Base-by-base conservation (phyloP, 2,113 vertebrate species). In the Pterocles orientalis region DNA sequence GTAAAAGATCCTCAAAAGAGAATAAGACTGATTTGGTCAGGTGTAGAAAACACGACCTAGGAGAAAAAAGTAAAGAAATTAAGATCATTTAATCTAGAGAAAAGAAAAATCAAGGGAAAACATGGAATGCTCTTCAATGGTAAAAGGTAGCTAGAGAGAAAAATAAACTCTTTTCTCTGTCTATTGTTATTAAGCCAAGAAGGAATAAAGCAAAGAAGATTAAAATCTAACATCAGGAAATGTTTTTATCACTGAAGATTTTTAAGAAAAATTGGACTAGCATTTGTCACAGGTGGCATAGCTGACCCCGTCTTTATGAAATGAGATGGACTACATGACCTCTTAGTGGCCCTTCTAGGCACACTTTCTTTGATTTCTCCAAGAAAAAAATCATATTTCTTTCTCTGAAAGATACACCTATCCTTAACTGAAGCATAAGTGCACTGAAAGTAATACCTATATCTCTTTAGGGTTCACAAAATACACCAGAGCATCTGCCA, bases 251-350 rank as follows among this genome's bases (percentile, higher is more conserved):
- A 17, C 47, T 82, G 56, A 60, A 71, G n/a, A 48, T 33, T 70
- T 88, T 78, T 81, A 66, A 86, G 83, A 81, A 86, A 92, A 73
- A 61, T 61, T 57, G 54, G 41, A 61, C n/a, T 7, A 82, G 2
- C 14, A 39, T 91, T 94, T 94, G 36, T 89, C 77, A 87, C 25
- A 91, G 71, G 23, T 87, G 65, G 71, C 65, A 95, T 34, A 82
- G 33, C 33, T 94, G 90, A 95, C 87, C 64, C 56, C 87, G 29
- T 43, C 47, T 87, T 95, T 95, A 93, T 93, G 69, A 84, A 91
- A 93, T 31, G 15, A 86, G 51, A 50, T 14, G 7, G n/a, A 85
- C 61, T 72, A 53, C 24, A 34, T 36, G 85, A 90, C 39, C 50
- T 88, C 28, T 82, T 64, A 11, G 7, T 80, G 21, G 69, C 45